Evolutionary conservation across 2,888 invertebrate species (phyloP).

Genomic region (Nudaria mundana): DNA sequence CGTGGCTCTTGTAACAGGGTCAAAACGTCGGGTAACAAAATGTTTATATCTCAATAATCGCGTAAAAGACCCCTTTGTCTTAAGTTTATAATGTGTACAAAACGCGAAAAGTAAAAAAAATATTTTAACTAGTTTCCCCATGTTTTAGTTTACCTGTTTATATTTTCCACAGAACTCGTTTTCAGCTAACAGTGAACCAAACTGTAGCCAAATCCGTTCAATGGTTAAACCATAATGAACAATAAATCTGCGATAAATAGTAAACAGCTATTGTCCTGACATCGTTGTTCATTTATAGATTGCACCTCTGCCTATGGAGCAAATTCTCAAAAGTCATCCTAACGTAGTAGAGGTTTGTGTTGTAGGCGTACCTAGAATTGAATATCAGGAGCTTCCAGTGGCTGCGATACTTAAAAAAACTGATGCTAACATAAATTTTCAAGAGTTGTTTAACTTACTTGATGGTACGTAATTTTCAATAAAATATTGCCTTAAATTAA

Average conservation of each 20-base stretch:
- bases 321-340: constrained; percentile 42
- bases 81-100: no score
- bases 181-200: no score
- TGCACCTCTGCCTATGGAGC: constrained; percentile 46
- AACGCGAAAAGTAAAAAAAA: no score
- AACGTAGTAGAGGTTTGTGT: constrained; percentile 43
- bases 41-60: no score
- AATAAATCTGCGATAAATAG: no score
- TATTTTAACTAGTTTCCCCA: not conserved
- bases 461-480: constrained; percentile 32
- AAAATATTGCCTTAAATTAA: no score
- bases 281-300: constrained; percentile 32
- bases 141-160: not conserved
- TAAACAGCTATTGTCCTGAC: no score
- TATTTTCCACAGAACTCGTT: no score
- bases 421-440: constrained; percentile 30
- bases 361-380: constrained; percentile 37
- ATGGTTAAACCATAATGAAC: no score
- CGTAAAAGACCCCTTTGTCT: no score
- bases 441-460: constrained; percentile 46
- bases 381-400: constrained; percentile 40
- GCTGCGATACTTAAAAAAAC: constrained; percentile 40
- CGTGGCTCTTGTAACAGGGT: no score
- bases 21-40: no score
- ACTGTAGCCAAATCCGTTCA: not conserved